These are phyloP conservation scores for Drosophila incognita DNA, from an alignment of 2,888 invertebrate species.

Conservation along the genomic window DNA sequence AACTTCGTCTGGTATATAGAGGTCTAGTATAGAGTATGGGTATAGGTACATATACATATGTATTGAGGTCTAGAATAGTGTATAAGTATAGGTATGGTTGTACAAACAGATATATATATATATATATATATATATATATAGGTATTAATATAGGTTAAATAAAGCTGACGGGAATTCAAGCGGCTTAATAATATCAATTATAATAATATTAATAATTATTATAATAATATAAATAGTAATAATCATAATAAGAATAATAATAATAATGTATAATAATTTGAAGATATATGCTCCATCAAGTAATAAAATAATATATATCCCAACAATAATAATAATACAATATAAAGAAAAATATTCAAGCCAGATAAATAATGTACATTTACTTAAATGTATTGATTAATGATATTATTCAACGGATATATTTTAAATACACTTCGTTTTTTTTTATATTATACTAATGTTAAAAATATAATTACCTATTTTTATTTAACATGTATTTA, in stretches of 20 bases:
- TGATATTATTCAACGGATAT: accelerated
- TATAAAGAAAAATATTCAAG: neutral
- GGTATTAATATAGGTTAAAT: neutral
- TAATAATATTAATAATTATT: too few relatives aligned
- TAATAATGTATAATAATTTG: too few relatives aligned
- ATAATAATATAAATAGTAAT: neutral
- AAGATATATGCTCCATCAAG: too few relatives aligned
- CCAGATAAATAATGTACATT: neutral
- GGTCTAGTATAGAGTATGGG: neutral
- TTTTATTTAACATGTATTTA: neutral
- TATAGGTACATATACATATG: neutral
- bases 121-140: too few relatives aligned
- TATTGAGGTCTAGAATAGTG: neutral
- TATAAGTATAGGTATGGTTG: neutral
- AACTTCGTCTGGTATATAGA: conserved; percentile 2
- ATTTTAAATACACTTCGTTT: too few relatives aligned
- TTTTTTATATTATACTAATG: too few relatives aligned
- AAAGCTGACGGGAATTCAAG: neutral
- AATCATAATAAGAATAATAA: neutral
- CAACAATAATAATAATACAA: neutral
- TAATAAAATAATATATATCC: too few relatives aligned
- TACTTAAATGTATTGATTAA: neutral
- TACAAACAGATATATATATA: neutral
- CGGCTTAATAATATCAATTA: neutral
- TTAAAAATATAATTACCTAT: accelerated